Base-by-base conservation (phyloP, 2,797 vertebrate genomes). In the Mus minutoides region DNA sequence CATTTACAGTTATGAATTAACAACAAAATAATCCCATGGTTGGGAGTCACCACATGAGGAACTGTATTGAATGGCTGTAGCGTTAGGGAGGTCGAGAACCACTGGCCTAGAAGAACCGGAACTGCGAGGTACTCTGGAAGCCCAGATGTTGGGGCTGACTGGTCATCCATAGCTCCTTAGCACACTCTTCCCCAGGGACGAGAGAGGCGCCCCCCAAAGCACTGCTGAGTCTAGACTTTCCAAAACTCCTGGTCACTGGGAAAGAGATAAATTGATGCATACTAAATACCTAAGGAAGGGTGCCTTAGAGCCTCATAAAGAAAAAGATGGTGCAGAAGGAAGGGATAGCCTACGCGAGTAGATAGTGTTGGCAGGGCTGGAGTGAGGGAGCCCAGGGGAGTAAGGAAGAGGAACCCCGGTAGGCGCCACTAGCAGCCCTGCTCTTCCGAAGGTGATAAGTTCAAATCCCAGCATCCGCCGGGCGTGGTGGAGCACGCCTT, bases 321-420 rank as follows among this genome's bases (percentile, higher is more conserved):
- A 49, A 87, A 80, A 75, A 89, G 89, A 86, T 67, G 71, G 24
- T 94, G 90, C 56, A 92, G 80, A 73, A 69, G 40, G 49, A 64
- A 88, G 60, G 21, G 37, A 92, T 91, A 80, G 73, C 19, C 8
- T 64, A 43, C 49, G 26, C 58, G 75, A 29, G 43, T 34, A 60
- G 91, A 88, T 37, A 91, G 54, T 52, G 60, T 56, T 11, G 43
- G 88, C 60, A 87, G 31, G 37, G 12, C 34, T 75, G 79, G 60
- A 91, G 84, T 52, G 73, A 22, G 75, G 94, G 75, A 73, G 11
- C 85, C 90, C 87, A 67, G 46, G 52, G 88, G 82, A 92, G 49
- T 34, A 54, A 34, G 88, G 43, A 80, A 60, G 69, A 88, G 60
- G 80, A 77, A 91, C 64, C 49, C 91, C 76, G 11, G 49, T 6